Evolutionary conservation across 2,888 invertebrate genomes (phyloP).

Genomic region (Agrochola lychnidis): DNA sequence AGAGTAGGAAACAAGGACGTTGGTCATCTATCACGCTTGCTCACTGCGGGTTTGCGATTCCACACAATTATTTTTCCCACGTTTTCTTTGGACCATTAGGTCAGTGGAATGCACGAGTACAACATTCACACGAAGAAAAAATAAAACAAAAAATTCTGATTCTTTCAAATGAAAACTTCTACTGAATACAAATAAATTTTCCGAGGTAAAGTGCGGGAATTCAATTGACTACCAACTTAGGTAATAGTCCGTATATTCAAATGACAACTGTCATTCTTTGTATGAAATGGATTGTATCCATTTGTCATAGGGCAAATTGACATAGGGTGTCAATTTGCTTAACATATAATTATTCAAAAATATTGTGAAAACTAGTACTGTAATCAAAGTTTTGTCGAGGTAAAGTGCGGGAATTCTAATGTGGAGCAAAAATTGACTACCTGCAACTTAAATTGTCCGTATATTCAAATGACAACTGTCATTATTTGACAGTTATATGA

Average conservation of each 20-base stretch:
- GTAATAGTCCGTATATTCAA: no score
- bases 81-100: background rate
- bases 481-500: no score
- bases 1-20: background rate
- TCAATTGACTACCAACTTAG: background rate
- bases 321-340: background rate
- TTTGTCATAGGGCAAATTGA: no score
- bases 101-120: background rate
- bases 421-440: background rate
- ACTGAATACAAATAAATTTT: background rate
- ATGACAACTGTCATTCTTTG: no score
- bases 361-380: no score
- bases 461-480: no score
- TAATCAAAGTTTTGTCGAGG: no score
- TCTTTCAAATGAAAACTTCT: background rate
- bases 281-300: no score
- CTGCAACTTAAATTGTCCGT: background rate
- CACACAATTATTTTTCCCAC: background rate
- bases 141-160: background rate
- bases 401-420: background rate
- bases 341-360: no score
- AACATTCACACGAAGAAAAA: background rate
- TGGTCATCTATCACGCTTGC: constrained; percentile 4
- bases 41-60: background rate
- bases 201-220: background rate